These are phyloP conservation scores for Chondrosia reniformis DNA, from an alignment of 37 sponge, comb jelly and placozoan species.

Conservation along the genomic window DNA sequence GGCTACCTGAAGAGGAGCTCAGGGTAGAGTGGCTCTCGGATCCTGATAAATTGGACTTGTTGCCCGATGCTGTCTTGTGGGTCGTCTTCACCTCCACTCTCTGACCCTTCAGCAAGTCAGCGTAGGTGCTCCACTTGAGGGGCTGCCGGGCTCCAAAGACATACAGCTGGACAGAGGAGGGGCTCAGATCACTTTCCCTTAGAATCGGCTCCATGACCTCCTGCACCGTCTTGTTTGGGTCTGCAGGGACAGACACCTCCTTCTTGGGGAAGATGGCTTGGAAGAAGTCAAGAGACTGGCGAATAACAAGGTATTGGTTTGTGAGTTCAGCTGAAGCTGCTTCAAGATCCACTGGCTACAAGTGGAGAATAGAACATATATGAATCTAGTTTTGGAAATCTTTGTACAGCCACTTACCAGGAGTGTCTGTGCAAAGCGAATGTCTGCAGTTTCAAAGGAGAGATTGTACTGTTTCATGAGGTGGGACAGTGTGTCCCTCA, in stretches of 20 bases:
- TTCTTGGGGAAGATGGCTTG: not conserved
- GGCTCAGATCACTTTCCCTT: not conserved
- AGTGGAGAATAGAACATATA: not conserved
- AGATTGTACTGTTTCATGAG: conserved; percentile 34
- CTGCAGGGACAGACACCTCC: not conserved
- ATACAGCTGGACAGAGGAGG: not conserved
- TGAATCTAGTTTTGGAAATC: not conserved
- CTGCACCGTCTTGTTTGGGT: conserved; percentile 5
- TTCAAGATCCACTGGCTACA: conserved; percentile 45
- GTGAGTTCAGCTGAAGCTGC: conserved; percentile 31
- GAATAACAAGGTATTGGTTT: conserved; percentile 60
- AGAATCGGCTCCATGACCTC: conserved; percentile 47
- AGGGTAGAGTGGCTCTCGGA: not conserved
- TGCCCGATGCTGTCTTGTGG: not conserved
- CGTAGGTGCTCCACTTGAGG: not conserved
- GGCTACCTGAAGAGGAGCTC: conserved; percentile 1
- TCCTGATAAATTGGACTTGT: not conserved
- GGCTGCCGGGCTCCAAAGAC: conserved; percentile 15
- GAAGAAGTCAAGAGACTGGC: conserved; percentile 51
- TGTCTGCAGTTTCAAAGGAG: conserved; percentile 51
- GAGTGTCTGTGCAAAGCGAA: conserved; percentile 51
- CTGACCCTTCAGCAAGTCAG: conserved; percentile 5
- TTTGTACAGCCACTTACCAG: no score
- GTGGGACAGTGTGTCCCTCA: conserved; percentile 35
- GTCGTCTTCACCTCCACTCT: not conserved